Conservation (phyloP, 1,140 invertebrate genomes). For the Phymastichus coffea region DNA sequence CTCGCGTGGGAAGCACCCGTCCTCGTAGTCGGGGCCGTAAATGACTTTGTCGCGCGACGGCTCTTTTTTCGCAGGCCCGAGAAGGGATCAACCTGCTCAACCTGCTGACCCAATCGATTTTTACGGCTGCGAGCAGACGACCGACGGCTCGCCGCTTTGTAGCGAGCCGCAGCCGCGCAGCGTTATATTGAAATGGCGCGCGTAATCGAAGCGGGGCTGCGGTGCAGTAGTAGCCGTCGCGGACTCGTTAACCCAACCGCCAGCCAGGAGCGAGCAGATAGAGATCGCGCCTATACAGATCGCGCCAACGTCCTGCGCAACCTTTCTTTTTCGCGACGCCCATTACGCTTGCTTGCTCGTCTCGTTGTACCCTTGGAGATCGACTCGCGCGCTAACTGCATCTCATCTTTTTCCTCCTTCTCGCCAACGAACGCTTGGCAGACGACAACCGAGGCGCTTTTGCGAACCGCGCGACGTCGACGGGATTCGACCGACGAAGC, state of each 20-base stretch:
- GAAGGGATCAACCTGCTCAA: neutral
- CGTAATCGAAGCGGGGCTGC: too few relatives aligned
- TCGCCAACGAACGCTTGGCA: too few relatives aligned
- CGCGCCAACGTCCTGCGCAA: constrained; percentile 11
- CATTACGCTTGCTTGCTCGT: neutral
- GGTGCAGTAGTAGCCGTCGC: too few relatives aligned
- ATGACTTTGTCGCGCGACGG: neutral
- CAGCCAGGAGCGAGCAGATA: neutral
- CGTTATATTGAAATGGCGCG: too few relatives aligned
- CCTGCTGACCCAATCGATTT: neutral
- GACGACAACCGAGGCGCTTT: too few relatives aligned
- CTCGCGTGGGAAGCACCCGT: neutral
- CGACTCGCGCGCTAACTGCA: too few relatives aligned
- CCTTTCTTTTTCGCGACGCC: neutral
- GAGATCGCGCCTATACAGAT: neutral
- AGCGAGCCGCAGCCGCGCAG: too few relatives aligned
- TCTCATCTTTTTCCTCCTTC: too few relatives aligned
- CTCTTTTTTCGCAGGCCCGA: neutral
- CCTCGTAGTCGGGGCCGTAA: neutral
- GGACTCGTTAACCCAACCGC: too few relatives aligned
- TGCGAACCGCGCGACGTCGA: too few relatives aligned
- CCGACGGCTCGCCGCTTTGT: too few relatives aligned
- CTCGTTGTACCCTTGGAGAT: neutral
- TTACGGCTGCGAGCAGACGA: neutral
- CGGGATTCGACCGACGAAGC: too few relatives aligned